Conservation (phyloP, 2,797 vertebrate genomes). For the Acanthiza pusilla region DNA sequence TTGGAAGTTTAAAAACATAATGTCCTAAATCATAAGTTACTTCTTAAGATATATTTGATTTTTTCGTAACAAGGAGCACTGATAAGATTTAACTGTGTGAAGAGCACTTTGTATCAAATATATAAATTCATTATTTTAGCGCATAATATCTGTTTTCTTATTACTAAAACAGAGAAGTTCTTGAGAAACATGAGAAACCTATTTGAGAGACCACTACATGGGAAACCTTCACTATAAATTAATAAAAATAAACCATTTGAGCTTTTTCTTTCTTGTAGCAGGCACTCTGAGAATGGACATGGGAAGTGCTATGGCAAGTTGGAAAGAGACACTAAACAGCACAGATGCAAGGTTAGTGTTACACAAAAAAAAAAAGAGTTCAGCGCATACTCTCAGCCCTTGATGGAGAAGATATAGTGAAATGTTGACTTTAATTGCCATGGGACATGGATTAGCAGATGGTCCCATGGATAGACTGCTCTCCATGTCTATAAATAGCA, state of each 20-base stretch:
- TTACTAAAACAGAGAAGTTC: background rate
- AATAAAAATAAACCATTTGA: background rate
- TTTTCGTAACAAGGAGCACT: background rate
- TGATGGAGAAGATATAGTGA: slow-evolving; percentile 39
- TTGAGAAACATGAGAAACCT: background rate
- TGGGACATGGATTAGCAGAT: slow-evolving; percentile 58
- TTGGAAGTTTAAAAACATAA: background rate
- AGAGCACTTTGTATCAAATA: background rate
- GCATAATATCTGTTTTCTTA: background rate
- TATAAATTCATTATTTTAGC: background rate
- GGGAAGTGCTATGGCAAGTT: background rate
- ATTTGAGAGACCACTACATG: too few species aligned
- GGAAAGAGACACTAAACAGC: background rate
- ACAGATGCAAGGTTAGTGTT: background rate
- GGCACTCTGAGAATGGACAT: background rate
- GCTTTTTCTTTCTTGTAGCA: background rate
- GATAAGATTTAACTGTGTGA: background rate
- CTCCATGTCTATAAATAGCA: slow-evolving; percentile 53
- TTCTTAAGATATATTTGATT: background rate
- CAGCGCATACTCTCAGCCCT: slow-evolving; percentile 12
- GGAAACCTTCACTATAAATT: background rate
- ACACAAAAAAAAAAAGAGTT: background rate
- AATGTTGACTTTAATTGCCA: slow-evolving; percentile 63
- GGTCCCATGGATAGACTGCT: slow-evolving; percentile 54
- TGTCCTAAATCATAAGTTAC: background rate